Evolutionary conservation across 2,797 vertebrate species (phyloP).

Genomic region (Enteromius treurensis): DNA sequence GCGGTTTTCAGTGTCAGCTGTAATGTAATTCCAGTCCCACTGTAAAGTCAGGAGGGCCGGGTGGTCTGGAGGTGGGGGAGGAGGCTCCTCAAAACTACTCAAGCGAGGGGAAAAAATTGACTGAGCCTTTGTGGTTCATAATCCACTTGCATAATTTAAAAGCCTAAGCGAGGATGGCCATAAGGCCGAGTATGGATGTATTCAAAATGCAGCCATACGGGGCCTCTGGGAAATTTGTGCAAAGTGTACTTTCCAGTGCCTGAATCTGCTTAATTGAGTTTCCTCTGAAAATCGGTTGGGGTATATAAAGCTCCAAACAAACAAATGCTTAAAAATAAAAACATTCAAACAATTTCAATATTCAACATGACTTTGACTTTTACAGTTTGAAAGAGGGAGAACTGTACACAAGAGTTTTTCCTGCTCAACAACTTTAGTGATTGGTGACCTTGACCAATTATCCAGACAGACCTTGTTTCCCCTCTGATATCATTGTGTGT

Average conservation of each 20-base stretch:
- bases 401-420: neutral
- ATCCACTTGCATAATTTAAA: constrained; percentile 56
- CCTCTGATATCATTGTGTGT: neutral
- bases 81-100: constrained; percentile 17
- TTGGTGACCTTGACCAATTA: neutral
- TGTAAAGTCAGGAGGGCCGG: constrained; percentile 31
- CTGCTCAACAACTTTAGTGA: neutral
- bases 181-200: neutral
- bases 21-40: constrained; percentile 54
- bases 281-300: neutral
- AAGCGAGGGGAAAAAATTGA: constrained; percentile 41
- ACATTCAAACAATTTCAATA: neutral
- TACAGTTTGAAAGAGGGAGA: neutral
- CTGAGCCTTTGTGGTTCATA: constrained; percentile 58
- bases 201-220: constrained; percentile 20
- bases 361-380: neutral
- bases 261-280: constrained; percentile 28
- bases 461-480: neutral
- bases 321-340: neutral
- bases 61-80: constrained; percentile 41
- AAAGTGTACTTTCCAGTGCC: constrained; percentile 6
- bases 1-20: constrained; percentile 58
- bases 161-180: constrained; percentile 6
- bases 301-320: constrained; percentile 12
- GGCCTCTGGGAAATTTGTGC: neutral